These are phyloP conservation scores for Cololabis saira DNA, from an alignment of 2,113 vertebrate genomes.

Conservation along the genomic window DNA sequence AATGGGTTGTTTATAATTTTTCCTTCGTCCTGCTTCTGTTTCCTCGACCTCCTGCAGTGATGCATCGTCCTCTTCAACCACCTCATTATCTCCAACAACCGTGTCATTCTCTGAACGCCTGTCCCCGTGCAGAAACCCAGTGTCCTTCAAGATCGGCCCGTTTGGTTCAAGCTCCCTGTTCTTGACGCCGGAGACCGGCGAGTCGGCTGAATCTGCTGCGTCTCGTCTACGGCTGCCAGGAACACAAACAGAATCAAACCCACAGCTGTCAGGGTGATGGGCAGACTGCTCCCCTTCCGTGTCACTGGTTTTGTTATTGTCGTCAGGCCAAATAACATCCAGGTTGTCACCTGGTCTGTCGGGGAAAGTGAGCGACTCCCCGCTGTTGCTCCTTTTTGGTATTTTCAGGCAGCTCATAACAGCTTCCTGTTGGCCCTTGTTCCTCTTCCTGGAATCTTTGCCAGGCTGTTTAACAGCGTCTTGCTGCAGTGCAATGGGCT, in stretches of 20 bases:
- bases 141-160: conserved; percentile 5
- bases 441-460: conserved; percentile 77
- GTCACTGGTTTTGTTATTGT: conserved; percentile 35
- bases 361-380: conserved; percentile 41
- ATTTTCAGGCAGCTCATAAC: conserved; percentile 68
- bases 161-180: conserved; percentile 15
- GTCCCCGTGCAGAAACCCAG: conserved; percentile 1
- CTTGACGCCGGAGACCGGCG: conserved; percentile 15
- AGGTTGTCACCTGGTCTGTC: conserved; percentile 17
- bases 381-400: conserved; percentile 64
- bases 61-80: background rate
- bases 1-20: conserved; percentile 1
- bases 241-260: conserved; percentile 27
- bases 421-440: conserved; percentile 65
- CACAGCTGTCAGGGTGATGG: conserved; percentile 3
- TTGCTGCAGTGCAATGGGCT: conserved; percentile 19
- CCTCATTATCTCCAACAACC: conserved; percentile 12
- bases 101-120: background rate
- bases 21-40: background rate
- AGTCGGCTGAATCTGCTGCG: background rate
- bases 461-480: conserved; percentile 55
- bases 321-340: conserved; percentile 25
- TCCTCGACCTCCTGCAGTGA: conserved; percentile 24
- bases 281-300: conserved; percentile 24
- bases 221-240: conserved; percentile 9